phyloP scores from a whole-genome alignment of 2,888 invertebrate species.

The Lasioglossum figueresi region DNA sequence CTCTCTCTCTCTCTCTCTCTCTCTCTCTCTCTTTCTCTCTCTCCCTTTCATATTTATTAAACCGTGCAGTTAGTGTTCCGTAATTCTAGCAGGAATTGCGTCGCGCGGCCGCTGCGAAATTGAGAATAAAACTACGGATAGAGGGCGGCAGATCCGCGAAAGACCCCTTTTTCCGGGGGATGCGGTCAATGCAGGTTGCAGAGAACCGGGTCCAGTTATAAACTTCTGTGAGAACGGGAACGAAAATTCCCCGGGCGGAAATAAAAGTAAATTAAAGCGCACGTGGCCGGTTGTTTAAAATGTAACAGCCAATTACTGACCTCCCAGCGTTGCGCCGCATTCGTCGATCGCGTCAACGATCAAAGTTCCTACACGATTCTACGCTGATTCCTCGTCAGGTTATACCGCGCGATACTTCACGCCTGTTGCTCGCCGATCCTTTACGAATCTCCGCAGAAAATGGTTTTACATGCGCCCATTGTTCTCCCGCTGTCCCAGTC shows the following conservation, averaged over 20 bases:
- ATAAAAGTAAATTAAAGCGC: slow-evolving; percentile 80
- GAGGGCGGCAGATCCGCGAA: slow-evolving; percentile 30
- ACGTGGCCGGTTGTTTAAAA: slow-evolving; percentile 74
- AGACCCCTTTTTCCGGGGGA: slow-evolving; percentile 43
- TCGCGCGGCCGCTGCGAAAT: slow-evolving; percentile 42
- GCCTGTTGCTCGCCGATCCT: background rate
- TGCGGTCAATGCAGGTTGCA: slow-evolving; percentile 26
- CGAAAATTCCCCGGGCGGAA: slow-evolving; percentile 75
- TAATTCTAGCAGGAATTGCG: slow-evolving; percentile 38
- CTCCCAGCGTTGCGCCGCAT: slow-evolving; percentile 45
- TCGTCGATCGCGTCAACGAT: slow-evolving; percentile 59
- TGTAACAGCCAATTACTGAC: slow-evolving; percentile 78
- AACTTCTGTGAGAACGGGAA: slow-evolving; percentile 63
- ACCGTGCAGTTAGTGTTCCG: slow-evolving; percentile 18
- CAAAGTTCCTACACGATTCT: slow-evolving; percentile 44
- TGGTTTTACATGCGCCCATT: background rate
- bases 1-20: no score
- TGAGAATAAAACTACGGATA: slow-evolving; percentile 62
- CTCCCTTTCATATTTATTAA: slow-evolving; percentile 41
- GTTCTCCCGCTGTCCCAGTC: background rate
- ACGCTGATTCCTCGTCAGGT: slow-evolving; percentile 37
- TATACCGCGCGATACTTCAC: background rate
- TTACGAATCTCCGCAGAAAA: background rate
- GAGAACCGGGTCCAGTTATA: slow-evolving; percentile 61
- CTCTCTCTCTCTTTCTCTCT: no score